Base-by-base conservation (phyloP, 2,113 vertebrate species). In the Hipposideros armiger region DNA sequence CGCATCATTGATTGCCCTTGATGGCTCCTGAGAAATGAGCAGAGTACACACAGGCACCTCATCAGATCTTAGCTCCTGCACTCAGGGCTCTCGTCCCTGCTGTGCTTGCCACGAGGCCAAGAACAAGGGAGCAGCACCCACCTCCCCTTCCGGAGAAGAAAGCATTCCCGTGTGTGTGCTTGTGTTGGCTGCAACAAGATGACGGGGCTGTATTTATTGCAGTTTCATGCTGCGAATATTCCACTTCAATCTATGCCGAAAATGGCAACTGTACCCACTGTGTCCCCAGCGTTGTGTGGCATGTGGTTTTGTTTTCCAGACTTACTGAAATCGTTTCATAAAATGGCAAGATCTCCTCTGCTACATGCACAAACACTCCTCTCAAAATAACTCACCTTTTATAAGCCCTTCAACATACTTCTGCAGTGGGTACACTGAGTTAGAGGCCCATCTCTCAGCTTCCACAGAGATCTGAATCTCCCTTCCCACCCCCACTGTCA, bases 381-480 rank as follows among this genome's bases (percentile, higher is more conserved):
- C 74, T 84, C 62, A 87, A 80, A 96, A 88, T 87, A 92, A 66
- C 45, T 82, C 85, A 54, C 66, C 66, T 96, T 80, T 90, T 32
- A 6, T 86, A 72, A 62, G 56, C 7, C 47, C n/a, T 87, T 50
- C 20, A 50, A 20, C 36, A 4, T 40, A 19, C 28, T 80, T 94
- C 77, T 91, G 66, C 86, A 64, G 30, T 36, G 42, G 36, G 5
- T 11, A n/a, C 52, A 58, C 5, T 7, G 84, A 72, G 50, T 64
- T 7, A 58, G 66, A 66, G 73, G 20, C 66, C 17, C 32, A 14
- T 47, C 69, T 90, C 19, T 19, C 42, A 69, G 45, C 67, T 72
- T 73, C 40, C 9, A n/a, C 17, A 50, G 83, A 30, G 50, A 15
- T 19, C 67, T 26, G n/a, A 24, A 9, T 32, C 11, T 32, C 26